A percentile compares a stretch with the other conserved stretches of the same genome.
phyloP scores from a whole-genome alignment of 1,140 invertebrate genomes.

The Solenopsis invicta region DNA sequence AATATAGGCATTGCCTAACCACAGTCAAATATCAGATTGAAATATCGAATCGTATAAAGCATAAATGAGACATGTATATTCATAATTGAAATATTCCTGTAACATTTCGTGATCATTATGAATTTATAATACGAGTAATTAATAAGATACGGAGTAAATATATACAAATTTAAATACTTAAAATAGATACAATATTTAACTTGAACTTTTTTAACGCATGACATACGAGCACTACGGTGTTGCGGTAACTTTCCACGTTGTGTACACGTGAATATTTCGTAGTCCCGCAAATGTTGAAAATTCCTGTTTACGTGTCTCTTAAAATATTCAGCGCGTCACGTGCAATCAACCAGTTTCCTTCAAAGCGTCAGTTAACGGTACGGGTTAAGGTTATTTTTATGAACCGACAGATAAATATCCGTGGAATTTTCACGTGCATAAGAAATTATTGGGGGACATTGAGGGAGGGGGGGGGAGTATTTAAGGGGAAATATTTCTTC shows the following conservation, averaged over 20 bases:
- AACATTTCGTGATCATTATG: not conserved
- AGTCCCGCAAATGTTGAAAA: slow-evolving; percentile 20
- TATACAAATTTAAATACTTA: not conserved
- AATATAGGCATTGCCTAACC: slow-evolving; percentile 1
- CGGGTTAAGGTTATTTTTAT: slow-evolving; percentile 45
- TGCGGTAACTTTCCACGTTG: not conserved
- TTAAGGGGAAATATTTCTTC: slow-evolving; percentile 36
- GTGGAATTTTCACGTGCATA: slow-evolving; percentile 28
- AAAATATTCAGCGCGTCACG: slow-evolving; percentile 19
- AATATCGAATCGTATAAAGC: not conserved
- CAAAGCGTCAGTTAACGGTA: slow-evolving; percentile 36
- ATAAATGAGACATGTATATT: not conserved
- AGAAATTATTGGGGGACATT: slow-evolving; percentile 17
- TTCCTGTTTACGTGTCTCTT: slow-evolving; percentile 1
- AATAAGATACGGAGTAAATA: not conserved
- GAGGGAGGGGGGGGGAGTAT: too few species aligned
- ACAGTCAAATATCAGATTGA: slow-evolving; percentile 20
- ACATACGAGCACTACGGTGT: not conserved
- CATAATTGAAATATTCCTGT: not conserved
- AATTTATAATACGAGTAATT: not conserved
- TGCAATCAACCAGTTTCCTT: slow-evolving; percentile 31
- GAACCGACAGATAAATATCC: slow-evolving; percentile 18
- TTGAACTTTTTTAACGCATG: not conserved
- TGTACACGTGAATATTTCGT: slow-evolving; percentile 2
- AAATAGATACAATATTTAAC: slow-evolving; percentile 2